These are phyloP conservation scores for Pantherophis guttatus DNA, from an alignment of 2,113 vertebrate genomes.

Conservation along the genomic window DNA sequence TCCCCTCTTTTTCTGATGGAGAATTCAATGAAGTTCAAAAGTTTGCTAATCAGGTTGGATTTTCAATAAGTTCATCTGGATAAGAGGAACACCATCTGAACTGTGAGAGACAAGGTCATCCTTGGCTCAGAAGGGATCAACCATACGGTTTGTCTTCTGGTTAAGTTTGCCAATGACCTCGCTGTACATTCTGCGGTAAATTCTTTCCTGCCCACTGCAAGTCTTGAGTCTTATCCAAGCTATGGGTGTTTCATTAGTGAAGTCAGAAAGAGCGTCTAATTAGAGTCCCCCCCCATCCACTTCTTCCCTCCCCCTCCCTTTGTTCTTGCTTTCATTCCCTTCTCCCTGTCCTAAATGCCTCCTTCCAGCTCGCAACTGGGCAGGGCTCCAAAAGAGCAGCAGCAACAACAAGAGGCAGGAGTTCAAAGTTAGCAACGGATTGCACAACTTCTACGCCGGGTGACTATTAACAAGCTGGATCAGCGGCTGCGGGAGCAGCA, in stretches of 20 bases:
- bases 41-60: background rate
- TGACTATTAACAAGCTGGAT: constrained; percentile 66
- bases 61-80: background rate
- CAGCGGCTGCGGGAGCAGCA: constrained; percentile 39
- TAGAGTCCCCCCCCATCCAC: background rate
- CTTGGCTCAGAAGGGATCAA: background rate
- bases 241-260: background rate
- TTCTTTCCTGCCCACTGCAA: constrained; percentile 5
- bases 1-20: background rate
- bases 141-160: background rate
- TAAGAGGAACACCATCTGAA: background rate
- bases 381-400: constrained; percentile 75
- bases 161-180: constrained; percentile 43
- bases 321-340: background rate
- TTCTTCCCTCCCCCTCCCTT: background rate
- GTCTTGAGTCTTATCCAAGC: background rate
- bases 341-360: constrained; percentile 67
- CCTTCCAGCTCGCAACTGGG: constrained; percentile 69
- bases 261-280: background rate
- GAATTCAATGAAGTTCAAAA: background rate
- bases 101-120: background rate
- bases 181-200: constrained; percentile 36
- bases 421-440: constrained; percentile 76
- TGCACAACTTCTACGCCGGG: constrained; percentile 73
- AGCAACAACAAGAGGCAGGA: constrained; percentile 63